A percentile compares a stretch with the other conserved stretches of the same genome.
These are phyloP conservation scores for Dioctria linearis DNA, from an alignment of 2,888 invertebrate species.

Conservation along the genomic window DNA sequence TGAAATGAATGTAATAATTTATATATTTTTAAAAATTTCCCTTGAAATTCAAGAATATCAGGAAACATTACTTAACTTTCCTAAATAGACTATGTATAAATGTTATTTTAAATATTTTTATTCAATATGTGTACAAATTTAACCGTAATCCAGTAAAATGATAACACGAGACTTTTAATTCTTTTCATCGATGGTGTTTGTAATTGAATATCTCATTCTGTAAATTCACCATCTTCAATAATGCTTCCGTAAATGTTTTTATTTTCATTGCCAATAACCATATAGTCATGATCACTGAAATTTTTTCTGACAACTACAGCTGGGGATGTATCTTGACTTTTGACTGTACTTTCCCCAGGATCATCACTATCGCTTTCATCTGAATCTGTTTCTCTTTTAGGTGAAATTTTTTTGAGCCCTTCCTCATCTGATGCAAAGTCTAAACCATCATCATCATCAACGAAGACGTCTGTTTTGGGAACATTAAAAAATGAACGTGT, in stretches of 20 bases:
- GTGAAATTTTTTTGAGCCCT: conserved; percentile 16
- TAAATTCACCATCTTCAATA: conserved; percentile 7
- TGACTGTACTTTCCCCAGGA: background rate
- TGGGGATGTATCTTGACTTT: background rate
- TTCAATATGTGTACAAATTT: too few species aligned
- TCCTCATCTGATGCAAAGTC: conserved; percentile 53
- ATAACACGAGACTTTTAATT: too few species aligned
- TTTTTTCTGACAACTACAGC: conserved; percentile 48
- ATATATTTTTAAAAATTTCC: too few species aligned
- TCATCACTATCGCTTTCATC: background rate
- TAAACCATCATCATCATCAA: conserved; percentile 57
- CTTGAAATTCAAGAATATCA: too few species aligned
- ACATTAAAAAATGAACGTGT: conserved; percentile 6
- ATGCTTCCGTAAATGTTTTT: conserved; percentile 46
- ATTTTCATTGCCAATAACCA: conserved; percentile 49
- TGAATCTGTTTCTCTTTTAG: background rate
- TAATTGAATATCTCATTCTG: background rate
- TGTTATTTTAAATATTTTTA: too few species aligned
- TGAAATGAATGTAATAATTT: too few species aligned
- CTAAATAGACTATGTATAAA: too few species aligned
- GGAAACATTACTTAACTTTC: too few species aligned
- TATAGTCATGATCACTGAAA: conserved; percentile 56
- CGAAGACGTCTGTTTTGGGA: conserved; percentile 24
- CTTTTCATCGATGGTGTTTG: too few species aligned
- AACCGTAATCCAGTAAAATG: too few species aligned